Evolutionary conservation across 2,888 invertebrate genomes (phyloP), one percentile per base, ranked within the genome.

Genomic region (Leptogaster cylindrica): DNA sequence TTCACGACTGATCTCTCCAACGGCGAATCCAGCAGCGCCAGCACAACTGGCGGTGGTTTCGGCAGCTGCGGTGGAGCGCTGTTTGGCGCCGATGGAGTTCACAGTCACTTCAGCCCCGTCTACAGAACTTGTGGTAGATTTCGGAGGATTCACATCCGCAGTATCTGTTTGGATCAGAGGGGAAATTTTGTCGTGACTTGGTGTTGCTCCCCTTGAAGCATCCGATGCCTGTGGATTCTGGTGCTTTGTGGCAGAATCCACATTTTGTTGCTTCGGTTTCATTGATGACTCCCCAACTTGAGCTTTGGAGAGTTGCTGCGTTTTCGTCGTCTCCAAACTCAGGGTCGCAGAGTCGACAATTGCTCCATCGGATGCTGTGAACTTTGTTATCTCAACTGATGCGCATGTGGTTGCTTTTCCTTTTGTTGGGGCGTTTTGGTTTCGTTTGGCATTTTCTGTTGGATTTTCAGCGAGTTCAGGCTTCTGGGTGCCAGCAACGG

Each of bases 1-100:
- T 75, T 77, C 77, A 78, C 79, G 77, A 79, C 61, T 61, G 61
- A 61, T 44, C 61, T 58, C 55, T 25, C 14, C 41, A 12, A 46
- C 63, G 12, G 63, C 48, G 44, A 14, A 36, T 65, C 55, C 58
- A 64, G 58, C 31, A 64, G 20, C 50, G 66, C 55, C 64, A 61
- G 65, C 33, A 66, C 48, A 20, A 64, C 68, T 46, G 46, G 63
- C 52, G 28, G 61, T 16, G 41, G 8, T 18, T 41, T 23, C 25
- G 44, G 44, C 41, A 61, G 63, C 66, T 46, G 28, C 25, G 58
- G 27, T 27, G 46, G 46, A 23, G 46, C 31, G 6, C n/a, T n/a
- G n/a, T n/a, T n/a, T 31, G 27, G 7, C 28, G 25, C 16, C 64
- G 41, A 36, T 41, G 61, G 44, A 41, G 25, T 31, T 18, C 16